These are phyloP conservation scores for Lepidurus packardi DNA, from an alignment of 1,140 invertebrate species.

Conservation along the genomic window DNA sequence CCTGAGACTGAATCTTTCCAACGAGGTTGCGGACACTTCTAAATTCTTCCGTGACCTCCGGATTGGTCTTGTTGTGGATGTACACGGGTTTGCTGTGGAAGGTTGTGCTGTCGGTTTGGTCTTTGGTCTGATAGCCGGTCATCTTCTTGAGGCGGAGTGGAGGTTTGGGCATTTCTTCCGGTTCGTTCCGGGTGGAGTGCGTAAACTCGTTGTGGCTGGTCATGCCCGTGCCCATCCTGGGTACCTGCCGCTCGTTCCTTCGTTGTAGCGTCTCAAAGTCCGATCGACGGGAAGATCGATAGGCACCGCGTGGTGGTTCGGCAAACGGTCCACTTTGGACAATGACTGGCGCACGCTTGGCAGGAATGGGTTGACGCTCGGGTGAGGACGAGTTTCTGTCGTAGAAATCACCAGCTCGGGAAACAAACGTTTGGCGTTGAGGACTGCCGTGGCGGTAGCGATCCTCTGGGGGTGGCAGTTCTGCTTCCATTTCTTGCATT, in stretches of 20 bases:
- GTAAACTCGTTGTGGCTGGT: background rate
- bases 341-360: background rate
- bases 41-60: background rate
- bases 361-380: background rate
- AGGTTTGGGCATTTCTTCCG: conserved; percentile 18
- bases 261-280: background rate
- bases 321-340: background rate
- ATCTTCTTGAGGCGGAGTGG: conserved; percentile 26
- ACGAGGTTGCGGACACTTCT: background rate
- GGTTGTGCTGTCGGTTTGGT: background rate
- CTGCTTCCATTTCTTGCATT: background rate
- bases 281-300: background rate
- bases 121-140: background rate
- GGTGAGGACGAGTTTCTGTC: background rate
- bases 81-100: background rate
- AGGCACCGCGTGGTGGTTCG: background rate
- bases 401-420: background rate
- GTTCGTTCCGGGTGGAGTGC: background rate
- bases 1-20: background rate
- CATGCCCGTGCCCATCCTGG: background rate
- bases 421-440: background rate
- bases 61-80: background rate
- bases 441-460: background rate
- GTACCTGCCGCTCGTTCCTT: conserved; percentile 5
- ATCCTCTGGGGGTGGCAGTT: background rate